A percentile compares a stretch with the other conserved stretches of the same genome.
These are phyloP conservation scores for Montipora efflorescens DNA, from an alignment of 64 coral and sea anemone species.

Conservation along the genomic window DNA sequence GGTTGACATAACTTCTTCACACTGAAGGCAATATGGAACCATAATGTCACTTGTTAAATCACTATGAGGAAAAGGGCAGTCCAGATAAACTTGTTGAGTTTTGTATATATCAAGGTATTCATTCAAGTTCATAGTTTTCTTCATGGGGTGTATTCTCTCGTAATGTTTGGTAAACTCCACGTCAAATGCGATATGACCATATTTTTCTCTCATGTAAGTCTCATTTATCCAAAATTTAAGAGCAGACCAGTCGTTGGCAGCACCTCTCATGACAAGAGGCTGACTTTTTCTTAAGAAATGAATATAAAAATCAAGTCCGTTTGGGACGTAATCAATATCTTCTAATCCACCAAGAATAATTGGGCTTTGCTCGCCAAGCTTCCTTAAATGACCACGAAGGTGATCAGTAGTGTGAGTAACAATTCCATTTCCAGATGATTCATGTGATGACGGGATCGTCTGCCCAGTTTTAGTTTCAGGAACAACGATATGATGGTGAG, in stretches of 20 bases:
- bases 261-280: constrained; percentile 52
- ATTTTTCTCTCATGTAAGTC: constrained; percentile 56
- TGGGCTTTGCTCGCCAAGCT: constrained; percentile 60
- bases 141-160: constrained; percentile 42
- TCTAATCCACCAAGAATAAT: constrained; percentile 29
- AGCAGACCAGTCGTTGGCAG: constrained; percentile 54
- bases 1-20: constrained; percentile 22
- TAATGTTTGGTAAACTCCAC: constrained; percentile 71
- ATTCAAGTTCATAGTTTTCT: constrained; percentile 67
- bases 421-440: background rate
- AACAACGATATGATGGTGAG: background rate
- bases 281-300: constrained; percentile 55
- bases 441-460: background rate
- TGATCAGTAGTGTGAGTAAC: background rate
- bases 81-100: constrained; percentile 64
- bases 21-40: constrained; percentile 69
- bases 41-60: constrained; percentile 55
- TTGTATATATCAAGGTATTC: constrained; percentile 68
- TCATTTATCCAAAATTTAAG: constrained; percentile 63
- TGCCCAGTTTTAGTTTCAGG: background rate
- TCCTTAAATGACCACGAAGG: constrained; percentile 41
- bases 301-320: constrained; percentile 64
- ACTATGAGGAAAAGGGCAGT: constrained; percentile 69
- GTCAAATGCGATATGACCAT: constrained; percentile 50
- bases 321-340: constrained; percentile 60